Evolutionary conservation across 2,113 vertebrate species (phyloP), one percentile per base, ranked within the genome.

Genomic region (Ahaetulla prasina): DNA sequence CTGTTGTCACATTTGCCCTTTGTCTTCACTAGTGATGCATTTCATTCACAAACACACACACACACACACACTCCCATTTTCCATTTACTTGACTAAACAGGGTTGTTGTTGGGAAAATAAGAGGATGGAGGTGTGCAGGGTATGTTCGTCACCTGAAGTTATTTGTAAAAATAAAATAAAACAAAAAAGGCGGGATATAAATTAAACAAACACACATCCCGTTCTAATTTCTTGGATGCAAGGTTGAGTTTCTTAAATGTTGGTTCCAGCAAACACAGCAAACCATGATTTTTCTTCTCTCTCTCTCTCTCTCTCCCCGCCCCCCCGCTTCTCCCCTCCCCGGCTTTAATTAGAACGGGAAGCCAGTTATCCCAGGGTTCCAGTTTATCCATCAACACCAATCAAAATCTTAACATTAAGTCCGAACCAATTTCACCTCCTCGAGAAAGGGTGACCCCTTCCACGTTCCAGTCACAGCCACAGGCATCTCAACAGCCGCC

Each of bases 361-460:
- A 98, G 98, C 97, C 99, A 99, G 97, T 97, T 99, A 98, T 98
- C 99, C 99, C 99, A 99, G 98, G 98, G 99, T 97, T 99, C 99
- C 88, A 99, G 98, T 94, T 97, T 99, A 95, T 99, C 99, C 95
- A 98, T 99, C 96, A 99, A 98, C 95, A 99, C 98, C 98, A 99
- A 98, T 98, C 99, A 99, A 95, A 99, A 98, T 97, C 97, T 99
- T 97, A 99, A 98, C 98, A 99, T 99, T 95, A 99, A 99, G 94
- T 99, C 99, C 0, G 99, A 99, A 97, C 99, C 99, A 14, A 99
- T 99, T 91, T 99, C 99, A 8, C 99, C 99, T 84, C 99, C 99
- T 43, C 98, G 99, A 93, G 99, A 99, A 97, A 98, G 99, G 0
- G 97, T 99, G 94, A 98, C 98, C 90, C 98, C 99, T 0, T 99